Evolutionary conservation across 2,113 vertebrate genomes (phyloP).

Genomic region (Albula goreensis): DNA sequence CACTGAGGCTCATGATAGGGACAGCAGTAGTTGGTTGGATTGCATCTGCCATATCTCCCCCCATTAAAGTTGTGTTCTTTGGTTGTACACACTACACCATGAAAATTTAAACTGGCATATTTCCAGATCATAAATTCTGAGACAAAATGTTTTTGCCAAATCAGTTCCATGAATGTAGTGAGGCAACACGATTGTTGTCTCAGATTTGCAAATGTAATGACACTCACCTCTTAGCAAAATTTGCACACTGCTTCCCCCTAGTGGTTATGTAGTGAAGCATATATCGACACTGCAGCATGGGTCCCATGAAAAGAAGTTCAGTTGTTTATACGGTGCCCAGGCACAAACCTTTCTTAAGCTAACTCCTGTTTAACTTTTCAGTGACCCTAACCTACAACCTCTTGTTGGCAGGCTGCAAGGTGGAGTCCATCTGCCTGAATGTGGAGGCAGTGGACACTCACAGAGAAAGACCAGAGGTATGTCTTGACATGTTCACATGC

Average conservation of each 20-base stretch:
- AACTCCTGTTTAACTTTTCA: not conserved
- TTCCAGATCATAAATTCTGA: too few species aligned
- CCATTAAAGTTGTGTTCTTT: too few species aligned
- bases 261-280: not conserved
- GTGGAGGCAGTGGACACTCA: conserved; percentile 81
- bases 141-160: not conserved
- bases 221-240: not conserved
- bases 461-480: conserved; percentile 79
- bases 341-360: not conserved
- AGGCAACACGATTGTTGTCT: not conserved
- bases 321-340: too few species aligned
- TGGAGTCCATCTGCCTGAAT: conserved; percentile 78
- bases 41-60: too few species aligned
- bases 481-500: not conserved
- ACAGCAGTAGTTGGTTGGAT: too few species aligned
- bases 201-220: not conserved
- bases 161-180: not conserved
- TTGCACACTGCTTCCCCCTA: too few species aligned
- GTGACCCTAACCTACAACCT: conserved; percentile 24
- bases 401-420: conserved; percentile 73
- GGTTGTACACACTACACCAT: too few species aligned
- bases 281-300: not conserved
- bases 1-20: too few species aligned
- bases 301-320: not conserved
- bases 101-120: too few species aligned